phyloP scores from a whole-genome alignment of 2,888 invertebrate species.

The Artemia sinica region DNA sequence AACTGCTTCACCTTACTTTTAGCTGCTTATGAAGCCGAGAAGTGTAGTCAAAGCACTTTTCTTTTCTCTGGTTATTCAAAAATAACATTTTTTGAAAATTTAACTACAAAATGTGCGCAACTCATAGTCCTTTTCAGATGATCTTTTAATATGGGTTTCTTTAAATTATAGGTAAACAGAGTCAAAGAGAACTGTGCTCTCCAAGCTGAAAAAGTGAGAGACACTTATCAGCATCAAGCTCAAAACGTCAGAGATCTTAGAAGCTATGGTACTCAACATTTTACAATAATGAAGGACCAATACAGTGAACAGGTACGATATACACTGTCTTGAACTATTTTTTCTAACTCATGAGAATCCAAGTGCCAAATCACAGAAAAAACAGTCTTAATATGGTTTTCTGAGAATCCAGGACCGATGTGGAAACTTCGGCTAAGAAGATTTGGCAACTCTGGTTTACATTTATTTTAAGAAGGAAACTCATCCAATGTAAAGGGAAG shows the following conservation, averaged over 20 bases:
- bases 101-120: too few species aligned
- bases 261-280: conserved; percentile 64
- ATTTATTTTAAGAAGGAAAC: background rate
- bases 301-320: conserved; percentile 68
- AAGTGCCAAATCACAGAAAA: too few species aligned
- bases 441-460: background rate
- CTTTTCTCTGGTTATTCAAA: too few species aligned
- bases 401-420: too few species aligned
- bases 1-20: too few species aligned
- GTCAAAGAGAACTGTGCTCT: conserved; percentile 84
- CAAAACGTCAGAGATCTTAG: conserved; percentile 69
- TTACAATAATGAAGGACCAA: conserved; percentile 69
- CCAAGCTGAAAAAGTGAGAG: conserved; percentile 84
- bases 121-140: too few species aligned
- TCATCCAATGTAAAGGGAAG: too few species aligned
- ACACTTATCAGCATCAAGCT: conserved; percentile 72
- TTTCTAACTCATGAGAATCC: background rate
- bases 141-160: background rate
- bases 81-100: too few species aligned
- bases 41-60: too few species aligned
- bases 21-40: too few species aligned
- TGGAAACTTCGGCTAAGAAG: background rate
- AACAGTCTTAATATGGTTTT: too few species aligned
- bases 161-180: conserved; percentile 47
- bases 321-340: background rate